Percentiles rank a stretch among this genome's conserved stretches.
Conservation (phyloP, 2,888 invertebrate genomes). For the Agrypnus murinus region DNA sequence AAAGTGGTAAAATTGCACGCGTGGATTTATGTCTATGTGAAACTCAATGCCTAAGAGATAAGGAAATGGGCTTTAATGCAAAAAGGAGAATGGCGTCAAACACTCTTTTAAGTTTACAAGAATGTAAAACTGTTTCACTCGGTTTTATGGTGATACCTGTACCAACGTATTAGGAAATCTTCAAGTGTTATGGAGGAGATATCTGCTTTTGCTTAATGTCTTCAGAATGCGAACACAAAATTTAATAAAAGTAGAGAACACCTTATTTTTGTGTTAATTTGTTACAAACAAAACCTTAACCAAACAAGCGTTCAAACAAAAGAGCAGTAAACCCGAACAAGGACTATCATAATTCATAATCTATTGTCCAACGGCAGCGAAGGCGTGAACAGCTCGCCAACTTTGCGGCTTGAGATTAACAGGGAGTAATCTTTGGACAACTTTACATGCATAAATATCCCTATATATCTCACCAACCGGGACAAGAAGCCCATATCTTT, state of each 20-base stretch:
- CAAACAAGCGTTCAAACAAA: conserved; percentile 46
- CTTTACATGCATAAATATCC: conserved; percentile 70
- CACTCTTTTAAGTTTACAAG: too few species aligned
- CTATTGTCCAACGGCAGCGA: conserved; percentile 65
- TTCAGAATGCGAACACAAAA: neutral
- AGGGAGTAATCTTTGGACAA: conserved; percentile 69
- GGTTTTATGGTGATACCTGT: too few species aligned
- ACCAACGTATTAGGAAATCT: too few species aligned
- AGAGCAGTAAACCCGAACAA: conserved; percentile 60
- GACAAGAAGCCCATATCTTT: conserved; percentile 68
- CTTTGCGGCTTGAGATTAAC: conserved; percentile 69
- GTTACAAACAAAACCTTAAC: conserved; percentile 41
- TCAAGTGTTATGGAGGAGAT: too few species aligned
- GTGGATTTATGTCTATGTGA: conserved; percentile 66
- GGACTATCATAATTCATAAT: conserved; percentile 66
- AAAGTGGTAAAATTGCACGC: conserved; percentile 59
- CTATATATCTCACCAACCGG: conserved; percentile 62
- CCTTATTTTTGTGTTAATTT: conserved; percentile 43
- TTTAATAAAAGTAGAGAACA: neutral
- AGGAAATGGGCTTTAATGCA: conserved; percentile 46
- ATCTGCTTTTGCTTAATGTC: neutral
- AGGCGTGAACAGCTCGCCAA: conserved; percentile 67
- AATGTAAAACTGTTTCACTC: too few species aligned
- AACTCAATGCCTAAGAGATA: conserved; percentile 64
- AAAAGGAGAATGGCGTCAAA: conserved; percentile 23